Evolutionary conservation across 2,113 vertebrate species (phyloP), one percentile per base, ranked within the genome.

Genomic region (Eclectus roratus): DNA sequence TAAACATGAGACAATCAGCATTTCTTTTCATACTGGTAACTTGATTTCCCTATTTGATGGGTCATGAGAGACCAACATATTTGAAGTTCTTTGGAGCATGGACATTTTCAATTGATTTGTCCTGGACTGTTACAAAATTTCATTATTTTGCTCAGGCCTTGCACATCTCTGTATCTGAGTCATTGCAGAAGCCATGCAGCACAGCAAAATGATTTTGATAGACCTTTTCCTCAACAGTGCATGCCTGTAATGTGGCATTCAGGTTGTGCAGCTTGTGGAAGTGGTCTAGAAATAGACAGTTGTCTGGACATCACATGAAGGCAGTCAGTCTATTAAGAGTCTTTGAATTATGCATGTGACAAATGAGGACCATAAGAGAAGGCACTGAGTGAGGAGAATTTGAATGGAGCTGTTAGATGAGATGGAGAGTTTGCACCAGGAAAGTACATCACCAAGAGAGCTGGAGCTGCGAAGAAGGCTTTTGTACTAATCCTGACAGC

Each of bases 181-280:
- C 7, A 3, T 10, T 82, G 29, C n/a, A 79, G 68, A 83, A 83
- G 31, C 33, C 14, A 2, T 44, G 29, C 24, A 73, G 46, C 65
- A 43, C 9, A 31, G 20, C 0, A 0, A 37, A 65, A 24, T 0
- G 0, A 1, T 53, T 91, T 65, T 69, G 65, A 23, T 47, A n/a
- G 33, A 46, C 33, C 27, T 87, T 58, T 17, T 56, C 7, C 20
- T 85, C 24, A 39, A 11, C 8, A 18, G 13, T 7, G 6, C 27
- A 6, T 65, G 5, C 35, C 13, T 56, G 17, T 60, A 20, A 49
- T 1, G 0, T 41, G 21, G 31, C 0, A 0, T 82, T 82, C 8
- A 2, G 13, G 28, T 79, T 80, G 33, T 11, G 33, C 49, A 35
- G 61, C 27, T 71, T 80, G 39, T 71, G 33, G 29, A 83, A 52